Base-by-base conservation (phyloP, 2,113 vertebrate species). In the Sinocyclocheilus anshuiensis region DNA sequence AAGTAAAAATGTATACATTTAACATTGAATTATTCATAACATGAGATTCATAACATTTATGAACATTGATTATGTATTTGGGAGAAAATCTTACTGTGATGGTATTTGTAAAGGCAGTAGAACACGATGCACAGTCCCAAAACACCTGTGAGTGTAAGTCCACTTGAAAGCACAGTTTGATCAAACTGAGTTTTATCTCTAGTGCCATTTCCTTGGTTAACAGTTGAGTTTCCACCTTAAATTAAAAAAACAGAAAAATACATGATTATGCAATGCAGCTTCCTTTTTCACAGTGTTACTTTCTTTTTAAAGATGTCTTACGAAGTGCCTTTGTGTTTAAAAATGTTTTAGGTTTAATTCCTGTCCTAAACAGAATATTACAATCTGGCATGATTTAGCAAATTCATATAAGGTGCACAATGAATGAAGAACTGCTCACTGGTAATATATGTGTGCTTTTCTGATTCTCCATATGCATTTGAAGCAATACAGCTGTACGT, bases 401-500 rank as follows among this genome's bases (percentile, higher is more conserved):
- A 8, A 39, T 36, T 36, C 6, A 39, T 20, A 39, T 22, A 71
- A 36, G 16, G 29, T 36, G 16, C 22, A 61, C 33, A 16, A 4
- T 45, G 0, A 9, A 48, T 84, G 10, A 6, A 48, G 9, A 4
- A 24, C 18, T n/a, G 67, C 88, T 91, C 59, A 91, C 90, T 84
- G 11, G 65, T 84, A 42, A 91, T 42, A 4, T 20, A 6, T 5
- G 29, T 22, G 9, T 81, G 83, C 0, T 26, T 76, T 50, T 63
- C 63, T 63, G 84, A 77, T 26, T 4, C 4, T 86, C 33, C 63
- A 13, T 33, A 13, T 55, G 11, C 48, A 65, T 84, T 87, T 39
- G 74, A 29, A 36, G 72, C 87, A 45, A 71, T 18, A 78, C 91
- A 92, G 61, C 61, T 89, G 84, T 90, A 92, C 8, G 2, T 74